Percentiles rank a stretch among this genome's conserved stretches.
phyloP scores from a whole-genome alignment of 2,113 vertebrate genomes.

The Stigmatopora argus region DNA sequence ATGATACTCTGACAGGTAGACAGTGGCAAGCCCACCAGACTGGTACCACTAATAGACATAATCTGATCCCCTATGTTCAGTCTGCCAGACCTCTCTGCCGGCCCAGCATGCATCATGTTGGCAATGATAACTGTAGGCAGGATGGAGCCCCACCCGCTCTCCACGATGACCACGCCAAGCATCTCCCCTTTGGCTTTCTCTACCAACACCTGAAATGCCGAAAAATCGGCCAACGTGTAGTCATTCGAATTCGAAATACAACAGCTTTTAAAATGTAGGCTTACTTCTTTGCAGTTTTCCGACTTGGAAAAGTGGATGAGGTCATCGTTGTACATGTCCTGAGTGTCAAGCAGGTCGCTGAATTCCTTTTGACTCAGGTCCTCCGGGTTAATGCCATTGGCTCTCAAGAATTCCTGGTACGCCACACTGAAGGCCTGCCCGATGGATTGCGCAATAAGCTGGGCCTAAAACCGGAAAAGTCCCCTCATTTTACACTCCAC shows the following conservation, averaged over 20 bases:
- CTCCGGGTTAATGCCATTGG: slow-evolving; percentile 95
- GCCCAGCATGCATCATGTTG: slow-evolving; percentile 98
- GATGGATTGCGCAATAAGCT: slow-evolving; percentile 95
- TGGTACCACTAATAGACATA: slow-evolving; percentile 97
- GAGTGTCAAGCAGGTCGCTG: slow-evolving; percentile 95
- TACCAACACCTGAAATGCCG: slow-evolving; percentile 75
- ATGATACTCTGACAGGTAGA: slow-evolving; percentile 99
- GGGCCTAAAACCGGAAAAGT: slow-evolving; percentile 57
- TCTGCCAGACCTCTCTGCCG: slow-evolving; percentile 88
- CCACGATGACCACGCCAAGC: slow-evolving; percentile 91
- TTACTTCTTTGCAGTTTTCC: slow-evolving; percentile 95
- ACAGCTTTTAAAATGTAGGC: slow-evolving; percentile 22
- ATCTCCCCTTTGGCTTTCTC: slow-evolving; percentile 97
- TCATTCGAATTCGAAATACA: no score
- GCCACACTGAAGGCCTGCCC: slow-evolving; percentile 96
- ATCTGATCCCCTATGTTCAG: slow-evolving; percentile 97
- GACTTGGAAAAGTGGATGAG: slow-evolving; percentile 99
- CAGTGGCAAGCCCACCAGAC: slow-evolving; percentile 90
- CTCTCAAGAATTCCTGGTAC: slow-evolving; percentile 94
- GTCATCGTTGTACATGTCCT: slow-evolving; percentile 99
- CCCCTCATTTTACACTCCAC: neutral
- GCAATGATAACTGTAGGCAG: slow-evolving; percentile 96
- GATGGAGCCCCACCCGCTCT: slow-evolving; percentile 98
- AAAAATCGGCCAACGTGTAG: neutral
- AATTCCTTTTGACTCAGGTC: slow-evolving; percentile 97